These are phyloP conservation scores for Actinernus sp. DNA, from an alignment of 92 coral and sea anemone genomes.

Conservation along the genomic window DNA sequence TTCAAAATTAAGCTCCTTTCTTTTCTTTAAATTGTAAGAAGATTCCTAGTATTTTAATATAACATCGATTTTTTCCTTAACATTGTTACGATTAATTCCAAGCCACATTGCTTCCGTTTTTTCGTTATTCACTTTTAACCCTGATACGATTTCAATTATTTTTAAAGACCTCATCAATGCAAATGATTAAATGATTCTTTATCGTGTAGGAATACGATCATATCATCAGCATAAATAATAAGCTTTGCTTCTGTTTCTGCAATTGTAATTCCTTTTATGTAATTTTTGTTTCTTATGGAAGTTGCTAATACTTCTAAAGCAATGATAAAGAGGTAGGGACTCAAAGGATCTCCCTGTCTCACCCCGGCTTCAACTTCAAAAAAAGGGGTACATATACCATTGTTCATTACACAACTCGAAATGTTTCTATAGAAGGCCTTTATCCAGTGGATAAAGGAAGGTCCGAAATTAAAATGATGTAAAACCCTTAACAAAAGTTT, in stretches of 20 bases:
- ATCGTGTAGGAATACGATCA: too few species aligned
- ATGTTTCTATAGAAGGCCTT: conserved; percentile 33
- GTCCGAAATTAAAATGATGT: conserved; percentile 14
- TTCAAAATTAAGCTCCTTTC: too few species aligned
- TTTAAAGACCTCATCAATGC: too few species aligned
- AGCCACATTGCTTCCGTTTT: too few species aligned
- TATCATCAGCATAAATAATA: too few species aligned
- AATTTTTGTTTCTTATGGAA: conserved; percentile 10
- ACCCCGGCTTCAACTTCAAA: conserved; percentile 30
- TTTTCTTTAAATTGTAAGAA: too few species aligned
- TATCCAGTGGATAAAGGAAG: conserved; percentile 36
- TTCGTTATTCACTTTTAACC: too few species aligned
- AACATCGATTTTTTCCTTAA: too few species aligned
- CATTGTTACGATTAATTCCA: too few species aligned
- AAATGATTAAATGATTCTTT: too few species aligned
- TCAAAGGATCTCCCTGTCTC: conserved; percentile 37
- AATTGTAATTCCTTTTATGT: conserved; percentile 9
- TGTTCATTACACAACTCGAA: conserved; percentile 46
- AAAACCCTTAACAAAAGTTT: conserved; percentile 10
- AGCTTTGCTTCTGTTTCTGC: conserved; percentile 11
- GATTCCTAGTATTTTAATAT: too few species aligned
- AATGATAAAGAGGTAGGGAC: conserved; percentile 39
- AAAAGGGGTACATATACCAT: conserved; percentile 31
- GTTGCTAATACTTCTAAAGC: conserved; percentile 20
- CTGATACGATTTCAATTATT: too few species aligned